Conservation (phyloP, 2,888 invertebrate genomes). For the Diabrotica balteata region DNA sequence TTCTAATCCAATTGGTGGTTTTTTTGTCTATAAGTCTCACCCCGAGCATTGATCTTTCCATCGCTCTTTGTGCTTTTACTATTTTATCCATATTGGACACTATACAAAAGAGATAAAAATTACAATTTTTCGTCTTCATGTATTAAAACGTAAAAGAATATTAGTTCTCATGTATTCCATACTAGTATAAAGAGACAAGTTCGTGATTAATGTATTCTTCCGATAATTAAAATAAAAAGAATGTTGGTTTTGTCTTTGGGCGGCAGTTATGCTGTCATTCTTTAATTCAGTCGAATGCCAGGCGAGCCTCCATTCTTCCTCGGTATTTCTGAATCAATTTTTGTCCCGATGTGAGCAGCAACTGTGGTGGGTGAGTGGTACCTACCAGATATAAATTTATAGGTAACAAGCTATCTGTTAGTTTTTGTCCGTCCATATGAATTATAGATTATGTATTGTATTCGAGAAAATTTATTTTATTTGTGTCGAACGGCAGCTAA, state of each 20-base stretch:
- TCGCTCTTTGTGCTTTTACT: no score
- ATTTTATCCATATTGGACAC: no score
- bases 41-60: no score
- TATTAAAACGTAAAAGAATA: no score
- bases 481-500: slow-evolving; percentile 52
- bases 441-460: slow-evolving; percentile 59
- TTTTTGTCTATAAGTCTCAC: no score
- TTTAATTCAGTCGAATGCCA: slow-evolving; percentile 42
- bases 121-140: no score
- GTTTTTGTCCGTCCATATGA: slow-evolving; percentile 52
- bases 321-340: slow-evolving; percentile 33
- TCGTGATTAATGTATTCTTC: no score
- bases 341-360: slow-evolving; percentile 28
- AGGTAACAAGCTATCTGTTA: slow-evolving; percentile 47
- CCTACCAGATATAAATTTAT: slow-evolving; percentile 48
- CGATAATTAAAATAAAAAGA: slow-evolving; percentile 14
- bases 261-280: slow-evolving; percentile 56
- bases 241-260: slow-evolving; percentile 52
- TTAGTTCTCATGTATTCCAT: no score
- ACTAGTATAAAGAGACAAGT: no score
- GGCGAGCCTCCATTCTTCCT: slow-evolving; percentile 35
- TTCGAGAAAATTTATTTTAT: slow-evolving; percentile 55
- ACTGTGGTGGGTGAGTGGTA: slow-evolving; percentile 40
- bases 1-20: no score
- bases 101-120: no score